These are phyloP conservation scores for Epizoanthus rinbou DNA, from an alignment of 92 coral and sea anemone genomes.

Conservation along the genomic window DNA sequence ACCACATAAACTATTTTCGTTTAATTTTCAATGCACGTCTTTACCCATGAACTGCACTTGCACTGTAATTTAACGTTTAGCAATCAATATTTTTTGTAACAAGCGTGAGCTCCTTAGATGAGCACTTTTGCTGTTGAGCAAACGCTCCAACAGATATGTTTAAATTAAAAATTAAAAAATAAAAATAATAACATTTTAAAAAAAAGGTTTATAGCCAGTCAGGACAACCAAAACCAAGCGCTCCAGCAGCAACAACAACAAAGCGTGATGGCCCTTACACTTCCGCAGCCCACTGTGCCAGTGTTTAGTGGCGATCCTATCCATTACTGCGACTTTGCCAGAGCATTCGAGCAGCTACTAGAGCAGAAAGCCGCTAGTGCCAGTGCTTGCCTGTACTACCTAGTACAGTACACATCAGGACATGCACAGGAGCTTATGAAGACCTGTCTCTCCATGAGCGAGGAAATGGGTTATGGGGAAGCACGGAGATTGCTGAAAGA, in stretches of 20 bases:
- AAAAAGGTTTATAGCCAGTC: constrained; percentile 47
- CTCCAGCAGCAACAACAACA: constrained; percentile 67
- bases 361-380: not conserved
- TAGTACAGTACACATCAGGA: constrained; percentile 28
- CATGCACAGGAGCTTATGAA: constrained; percentile 29
- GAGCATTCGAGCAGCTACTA: constrained; percentile 9
- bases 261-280: constrained; percentile 44
- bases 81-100: no score
- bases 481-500: constrained; percentile 12
- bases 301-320: constrained; percentile 39
- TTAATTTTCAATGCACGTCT: no score
- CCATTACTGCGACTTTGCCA: constrained; percentile 27
- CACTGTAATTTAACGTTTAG: no score
- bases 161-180: no score
- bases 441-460: constrained; percentile 33
- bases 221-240: constrained; percentile 43
- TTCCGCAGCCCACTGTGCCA: constrained; percentile 52
- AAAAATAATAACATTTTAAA: no score
- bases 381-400: constrained; percentile 38
- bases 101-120: no score
- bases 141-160: no score
- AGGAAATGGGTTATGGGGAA: constrained; percentile 23
- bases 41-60: no score
- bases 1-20: no score
- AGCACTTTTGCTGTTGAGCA: no score